Evolutionary conservation across 2,113 vertebrate species (phyloP), one percentile per base, ranked within the genome.

Genomic region (Perccottus glenii): DNA sequence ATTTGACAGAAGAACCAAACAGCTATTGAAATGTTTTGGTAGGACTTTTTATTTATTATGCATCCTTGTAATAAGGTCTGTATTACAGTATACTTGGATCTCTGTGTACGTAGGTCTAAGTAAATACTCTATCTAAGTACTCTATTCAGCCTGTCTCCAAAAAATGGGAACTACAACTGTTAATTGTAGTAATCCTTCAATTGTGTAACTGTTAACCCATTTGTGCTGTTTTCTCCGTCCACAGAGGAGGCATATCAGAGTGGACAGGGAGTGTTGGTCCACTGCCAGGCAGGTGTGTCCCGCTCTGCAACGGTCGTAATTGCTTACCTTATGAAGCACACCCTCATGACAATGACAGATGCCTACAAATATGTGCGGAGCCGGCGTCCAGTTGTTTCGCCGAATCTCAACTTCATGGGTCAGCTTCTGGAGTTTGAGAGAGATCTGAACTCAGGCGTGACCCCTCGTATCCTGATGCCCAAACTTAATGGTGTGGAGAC

Each of bases 291-390:
- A 0, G 94, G 94, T 0, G 93, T 95, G 66, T 95, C 94, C 19
- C 94, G 94, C 43, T 95, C 94, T 4, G 94, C 94, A 27, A 95
- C 94, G 62, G 91, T 95, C 5, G 93, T 94, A 81, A 95, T 95
- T 61, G 94, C 94, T 69, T 95, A 94, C 83, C 86, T 95, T 65
- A 95, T 95, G 94, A 95, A 95, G 90, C 94, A 95, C 92, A 95
- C 94, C 53, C 91, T 93, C 68, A 95, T 95, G 94, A 94, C 94
- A 67, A 94, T 95, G 93, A 93, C 93, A 6, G 94, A 95, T 11
- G 93, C 94, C 75, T 94, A 95, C 86, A 95, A 94, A 62, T 95
- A 93, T 4, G 94, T 95, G 56, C 87, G 94, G 59, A 91, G 94
- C 14, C 92, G 93, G 1, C 91, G 94, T 5, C 93, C 93, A 0